These are phyloP conservation scores for Choloepus hoffmanni DNA, from an alignment of 2,113 vertebrate genomes.

Conservation along the genomic window DNA sequence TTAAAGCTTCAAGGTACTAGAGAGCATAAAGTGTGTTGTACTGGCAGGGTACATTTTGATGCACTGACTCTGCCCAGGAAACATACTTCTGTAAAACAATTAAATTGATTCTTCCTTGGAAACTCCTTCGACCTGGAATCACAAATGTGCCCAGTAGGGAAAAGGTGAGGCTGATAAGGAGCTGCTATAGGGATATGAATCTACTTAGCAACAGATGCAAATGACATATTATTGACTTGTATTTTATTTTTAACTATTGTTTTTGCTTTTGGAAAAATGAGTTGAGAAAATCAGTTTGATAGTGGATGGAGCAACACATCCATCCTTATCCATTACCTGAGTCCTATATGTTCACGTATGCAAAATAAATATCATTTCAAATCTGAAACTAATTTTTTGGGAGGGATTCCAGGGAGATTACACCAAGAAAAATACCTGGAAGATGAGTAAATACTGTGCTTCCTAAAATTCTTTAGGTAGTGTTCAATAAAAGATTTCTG, in stretches of 20 bases:
- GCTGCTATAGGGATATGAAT: not conserved
- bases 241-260: not conserved
- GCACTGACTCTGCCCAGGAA: not conserved
- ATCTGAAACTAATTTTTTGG: not conserved
- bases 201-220: not conserved
- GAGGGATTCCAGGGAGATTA: not conserved
- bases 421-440: not conserved
- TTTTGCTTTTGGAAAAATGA: constrained; percentile 39
- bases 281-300: not conserved
- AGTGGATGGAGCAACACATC: not conserved
- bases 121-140: not conserved
- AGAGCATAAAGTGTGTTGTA: not conserved
- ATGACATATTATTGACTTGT: not conserved
- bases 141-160: not conserved
- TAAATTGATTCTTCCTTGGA: constrained; percentile 18
- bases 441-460: not conserved
- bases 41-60: not conserved
- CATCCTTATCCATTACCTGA: not conserved
- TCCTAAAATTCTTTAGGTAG: not conserved
- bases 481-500: constrained; percentile 27
- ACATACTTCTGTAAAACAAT: constrained; percentile 10
- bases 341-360: not conserved
- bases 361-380: not conserved
- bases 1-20: constrained; percentile 16
- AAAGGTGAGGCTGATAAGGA: not conserved